These are phyloP conservation scores for Holotrichia oblita DNA, from an alignment of 1,140 invertebrate species.

Conservation along the genomic window DNA sequence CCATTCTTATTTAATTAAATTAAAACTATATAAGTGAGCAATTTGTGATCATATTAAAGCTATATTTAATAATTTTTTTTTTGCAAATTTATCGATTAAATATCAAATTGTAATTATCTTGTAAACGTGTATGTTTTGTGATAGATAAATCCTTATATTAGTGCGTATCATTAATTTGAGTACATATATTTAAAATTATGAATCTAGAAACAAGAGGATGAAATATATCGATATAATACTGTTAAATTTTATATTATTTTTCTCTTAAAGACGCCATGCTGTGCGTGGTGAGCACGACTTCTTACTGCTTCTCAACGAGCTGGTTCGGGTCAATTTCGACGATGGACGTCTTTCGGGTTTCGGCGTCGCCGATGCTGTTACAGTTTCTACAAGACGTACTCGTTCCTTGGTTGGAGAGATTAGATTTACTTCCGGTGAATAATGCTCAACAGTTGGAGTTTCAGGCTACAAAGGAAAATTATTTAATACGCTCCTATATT, in stretches of 20 bases:
- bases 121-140: neutral
- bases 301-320: conserved; percentile 2
- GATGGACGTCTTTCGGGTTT: neutral
- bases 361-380: neutral
- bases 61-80: too few species aligned
- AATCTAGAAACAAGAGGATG: neutral
- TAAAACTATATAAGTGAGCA: too few species aligned
- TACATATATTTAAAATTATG: neutral
- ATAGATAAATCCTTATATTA: neutral
- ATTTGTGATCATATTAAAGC: too few species aligned
- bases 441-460: conserved; percentile 2
- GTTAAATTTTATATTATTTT: neutral
- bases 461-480: neutral
- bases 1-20: too few species aligned
- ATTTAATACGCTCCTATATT: neutral
- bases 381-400: neutral
- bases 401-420: neutral
- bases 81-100: too few species aligned
- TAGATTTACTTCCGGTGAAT: conserved; percentile 8
- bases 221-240: neutral
- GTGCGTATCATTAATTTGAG: neutral
- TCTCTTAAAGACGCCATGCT: neutral
- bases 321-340: neutral
- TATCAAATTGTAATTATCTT: neutral
- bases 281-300: conserved; percentile 2